These are phyloP conservation scores for Morpho deidamia DNA, from an alignment of 2,888 invertebrate species.

Conservation along the genomic window DNA sequence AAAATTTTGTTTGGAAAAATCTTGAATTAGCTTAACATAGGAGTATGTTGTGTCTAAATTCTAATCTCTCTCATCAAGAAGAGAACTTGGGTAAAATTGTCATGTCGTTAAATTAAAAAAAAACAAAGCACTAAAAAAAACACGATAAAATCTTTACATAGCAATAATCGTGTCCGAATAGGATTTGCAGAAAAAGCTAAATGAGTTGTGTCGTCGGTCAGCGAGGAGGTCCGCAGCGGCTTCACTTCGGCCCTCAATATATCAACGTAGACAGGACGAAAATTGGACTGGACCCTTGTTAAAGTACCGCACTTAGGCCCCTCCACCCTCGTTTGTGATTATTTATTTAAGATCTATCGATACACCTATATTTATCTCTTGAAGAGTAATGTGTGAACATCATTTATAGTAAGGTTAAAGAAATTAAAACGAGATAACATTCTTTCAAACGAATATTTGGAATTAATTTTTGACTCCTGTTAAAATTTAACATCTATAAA, in stretches of 20 bases:
- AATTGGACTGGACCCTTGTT: conserved; percentile 78
- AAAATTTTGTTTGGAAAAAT: too few relatives aligned
- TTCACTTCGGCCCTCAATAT: conserved; percentile 67
- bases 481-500: too few relatives aligned
- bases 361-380: conserved; percentile 31
- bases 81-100: too few relatives aligned
- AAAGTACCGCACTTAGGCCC: conserved; percentile 71
- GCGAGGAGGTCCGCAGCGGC: conserved; percentile 36
- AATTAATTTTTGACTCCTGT: too few relatives aligned
- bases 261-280: conserved; percentile 76
- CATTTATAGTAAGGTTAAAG: conserved; percentile 11
- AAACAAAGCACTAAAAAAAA: not conserved
- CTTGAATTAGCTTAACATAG: too few relatives aligned
- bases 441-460: too few relatives aligned
- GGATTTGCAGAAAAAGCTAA: conserved; percentile 51
- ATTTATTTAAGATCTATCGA: conserved; percentile 71
- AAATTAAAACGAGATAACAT: not conserved
- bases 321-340: conserved; percentile 67
- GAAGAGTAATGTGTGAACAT: conserved; percentile 29
- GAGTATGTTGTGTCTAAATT: too few relatives aligned
- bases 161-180: conserved; percentile 35
- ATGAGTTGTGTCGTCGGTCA: conserved; percentile 53
- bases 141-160: not conserved
- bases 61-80: too few relatives aligned
- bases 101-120: too few relatives aligned